These are phyloP conservation scores for Aphelinus atriplicis DNA, from an alignment of 1,140 invertebrate species.

Conservation along the genomic window DNA sequence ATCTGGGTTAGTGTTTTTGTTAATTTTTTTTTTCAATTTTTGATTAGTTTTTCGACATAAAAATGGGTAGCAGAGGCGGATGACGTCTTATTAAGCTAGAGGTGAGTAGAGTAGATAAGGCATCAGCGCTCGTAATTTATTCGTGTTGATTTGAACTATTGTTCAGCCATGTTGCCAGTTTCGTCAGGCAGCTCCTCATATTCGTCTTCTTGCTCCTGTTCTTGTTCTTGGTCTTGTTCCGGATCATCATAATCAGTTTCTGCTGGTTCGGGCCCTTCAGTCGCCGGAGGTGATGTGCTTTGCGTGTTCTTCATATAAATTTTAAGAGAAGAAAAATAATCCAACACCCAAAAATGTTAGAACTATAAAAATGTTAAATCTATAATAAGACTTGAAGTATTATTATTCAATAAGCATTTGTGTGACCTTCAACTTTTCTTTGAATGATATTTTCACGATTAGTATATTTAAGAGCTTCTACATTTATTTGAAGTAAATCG, in stretches of 20 bases:
- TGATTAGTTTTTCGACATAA: not conserved
- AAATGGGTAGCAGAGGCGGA: no score
- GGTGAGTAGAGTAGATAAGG: slow-evolving; percentile 23
- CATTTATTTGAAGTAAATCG: no score
- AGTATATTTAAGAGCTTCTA: no score
- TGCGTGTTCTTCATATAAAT: not conserved
- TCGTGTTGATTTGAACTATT: slow-evolving; percentile 52
- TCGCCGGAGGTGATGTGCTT: slow-evolving; percentile 54
- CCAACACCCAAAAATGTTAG: not conserved
- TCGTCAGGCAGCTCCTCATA: slow-evolving; percentile 61
- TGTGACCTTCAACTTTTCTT: no score
- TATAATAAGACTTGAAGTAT: no score
- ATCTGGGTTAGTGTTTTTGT: slow-evolving; percentile 14
- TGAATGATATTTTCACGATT: no score
- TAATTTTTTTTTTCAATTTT: slow-evolving; percentile 22
- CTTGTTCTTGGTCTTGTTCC: slow-evolving; percentile 47
- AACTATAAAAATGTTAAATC: not conserved
- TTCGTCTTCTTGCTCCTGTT: slow-evolving; percentile 56
- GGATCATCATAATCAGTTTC: slow-evolving; percentile 63
- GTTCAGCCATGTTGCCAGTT: slow-evolving; percentile 61
- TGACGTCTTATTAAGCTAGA: slow-evolving; percentile 23
- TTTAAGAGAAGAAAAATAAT: not conserved
- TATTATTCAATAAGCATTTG: no score
- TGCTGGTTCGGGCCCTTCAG: slow-evolving; percentile 63
- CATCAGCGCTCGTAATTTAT: slow-evolving; percentile 13